Conservation (phyloP, 2,888 invertebrate genomes). For the Tenodera sinensis region DNA sequence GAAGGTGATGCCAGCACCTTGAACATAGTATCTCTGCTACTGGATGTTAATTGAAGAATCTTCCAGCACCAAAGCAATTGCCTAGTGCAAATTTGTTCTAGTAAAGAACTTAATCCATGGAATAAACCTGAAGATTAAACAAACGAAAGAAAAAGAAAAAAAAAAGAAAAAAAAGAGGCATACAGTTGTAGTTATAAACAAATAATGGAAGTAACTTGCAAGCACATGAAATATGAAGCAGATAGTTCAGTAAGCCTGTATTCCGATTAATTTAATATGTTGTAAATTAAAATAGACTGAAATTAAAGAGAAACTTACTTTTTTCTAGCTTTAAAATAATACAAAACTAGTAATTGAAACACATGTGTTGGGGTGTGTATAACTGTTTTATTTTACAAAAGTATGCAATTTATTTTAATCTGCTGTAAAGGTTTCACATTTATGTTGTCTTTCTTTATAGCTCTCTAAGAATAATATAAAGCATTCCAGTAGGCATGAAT, state of each 20-base stretch:
- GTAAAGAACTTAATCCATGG: not conserved
- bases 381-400: no score
- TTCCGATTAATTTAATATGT: not conserved
- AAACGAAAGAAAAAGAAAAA: no score
- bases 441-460: not conserved
- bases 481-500: not conserved
- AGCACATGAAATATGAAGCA: not conserved
- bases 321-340: not conserved
- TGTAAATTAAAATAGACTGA: not conserved
- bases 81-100: not conserved
- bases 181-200: not conserved
- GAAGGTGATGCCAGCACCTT: constrained; percentile 68
- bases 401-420: not conserved
- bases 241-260: not conserved
- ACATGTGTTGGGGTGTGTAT: no score
- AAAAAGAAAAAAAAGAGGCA: not conserved
- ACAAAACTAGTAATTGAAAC: not conserved
- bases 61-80: not conserved
- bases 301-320: not conserved
- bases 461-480: not conserved
- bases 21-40: constrained; percentile 35
- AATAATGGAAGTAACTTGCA: not conserved
- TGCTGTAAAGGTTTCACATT: not conserved
- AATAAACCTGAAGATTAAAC: not conserved
- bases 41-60: not conserved